Base-by-base conservation (phyloP, 2,113 vertebrate species). In the Corythornis cristatus region DNA sequence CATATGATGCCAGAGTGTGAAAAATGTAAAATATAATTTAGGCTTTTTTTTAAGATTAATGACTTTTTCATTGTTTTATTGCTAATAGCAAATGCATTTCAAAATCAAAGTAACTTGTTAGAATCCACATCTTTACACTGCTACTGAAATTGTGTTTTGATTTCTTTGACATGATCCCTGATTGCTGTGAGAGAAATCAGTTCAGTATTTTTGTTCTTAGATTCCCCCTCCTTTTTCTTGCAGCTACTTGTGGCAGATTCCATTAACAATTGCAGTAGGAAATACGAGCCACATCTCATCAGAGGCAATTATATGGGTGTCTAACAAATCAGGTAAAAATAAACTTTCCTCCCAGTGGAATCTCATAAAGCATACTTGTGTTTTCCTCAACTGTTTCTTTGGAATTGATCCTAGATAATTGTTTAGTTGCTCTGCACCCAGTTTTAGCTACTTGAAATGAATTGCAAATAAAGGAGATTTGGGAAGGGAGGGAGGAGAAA, bases 181-280 rank as follows among this genome's bases (percentile, higher is more conserved):
- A 96, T 95, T 97, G 83, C 88, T 97, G 79, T 95, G 86, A 97
- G 94, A 97, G 96, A 93, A 97, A 96, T 87, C 93, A 96, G 88
- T 96, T 97, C 91, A 81, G 89, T 97, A 95, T 92, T 96, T 97
- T 95, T 96, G 93, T 97, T 97, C 95, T 97, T 97, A 97, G 92
- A 97, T 94, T 96, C 87, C 83, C 89, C 95, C 90, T 97, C 83
- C 96, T 98, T 97, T 98, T 91, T 97, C 96, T 98, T 98, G 78
- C 95, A 99, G 99, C 97, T 99, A 98, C 93, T 98, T 98, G 97
- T 99, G 99, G 99, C 98, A 99, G 97, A 98, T 99, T 84, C 99
- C 99, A 74, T 96, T 99, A 98, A 99, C 99, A 58, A 98, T 99
- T 86, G 98, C 98, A 57, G 97, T 99, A 95, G 99, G 99, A 98